Conservation (phyloP, 2,113 vertebrate species). For the Scopus umbretta region DNA sequence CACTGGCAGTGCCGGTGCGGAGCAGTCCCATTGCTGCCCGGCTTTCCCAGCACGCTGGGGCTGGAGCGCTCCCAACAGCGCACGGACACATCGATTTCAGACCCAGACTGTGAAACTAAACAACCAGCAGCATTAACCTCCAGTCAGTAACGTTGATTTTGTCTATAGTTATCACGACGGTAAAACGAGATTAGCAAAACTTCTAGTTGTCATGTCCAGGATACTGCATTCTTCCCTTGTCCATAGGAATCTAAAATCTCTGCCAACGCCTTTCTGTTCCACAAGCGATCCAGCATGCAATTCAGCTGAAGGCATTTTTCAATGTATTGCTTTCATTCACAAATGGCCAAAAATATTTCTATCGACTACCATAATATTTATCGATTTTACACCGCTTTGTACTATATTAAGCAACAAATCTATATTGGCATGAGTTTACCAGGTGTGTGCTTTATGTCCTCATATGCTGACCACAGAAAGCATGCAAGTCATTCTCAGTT, state of each 20-base stretch:
- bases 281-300: background rate
- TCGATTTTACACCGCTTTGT: background rate
- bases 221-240: background rate
- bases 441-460: background rate
- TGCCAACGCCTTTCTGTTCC: background rate
- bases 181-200: background rate
- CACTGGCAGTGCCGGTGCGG: rapidly evolving
- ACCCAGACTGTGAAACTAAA: background rate
- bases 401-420: background rate
- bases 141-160: background rate
- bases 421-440: background rate
- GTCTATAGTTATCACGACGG: background rate
- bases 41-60: background rate
- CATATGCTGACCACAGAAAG: background rate
- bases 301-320: background rate
- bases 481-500: background rate
- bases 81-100: background rate
- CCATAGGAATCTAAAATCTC: background rate
- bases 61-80: rapidly evolving
- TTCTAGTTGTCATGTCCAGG: background rate
- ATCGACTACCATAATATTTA: background rate
- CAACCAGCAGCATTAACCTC: background rate
- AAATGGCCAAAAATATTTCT: background rate
- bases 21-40: rapidly evolving
- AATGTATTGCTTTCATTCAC: background rate